phyloP scores from a whole-genome alignment of 1,140 invertebrate genomes.

The Drosophila oshimai region DNA sequence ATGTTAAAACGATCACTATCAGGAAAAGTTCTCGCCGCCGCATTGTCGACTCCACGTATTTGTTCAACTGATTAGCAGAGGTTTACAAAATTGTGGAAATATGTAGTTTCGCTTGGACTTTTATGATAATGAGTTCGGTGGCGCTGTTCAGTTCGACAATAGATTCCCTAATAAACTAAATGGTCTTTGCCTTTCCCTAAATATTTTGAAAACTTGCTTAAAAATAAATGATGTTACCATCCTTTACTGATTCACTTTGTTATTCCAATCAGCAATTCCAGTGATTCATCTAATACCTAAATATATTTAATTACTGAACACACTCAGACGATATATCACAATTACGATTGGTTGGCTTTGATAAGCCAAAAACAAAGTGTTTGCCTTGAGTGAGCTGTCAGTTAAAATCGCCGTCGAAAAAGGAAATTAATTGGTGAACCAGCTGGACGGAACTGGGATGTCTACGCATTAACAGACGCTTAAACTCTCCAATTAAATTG shows the following conservation, averaged over 20 bases:
- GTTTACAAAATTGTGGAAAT: conserved; percentile 22
- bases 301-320: conserved; percentile 10
- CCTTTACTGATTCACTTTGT: background rate
- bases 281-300: background rate
- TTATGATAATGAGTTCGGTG: conserved; percentile 14
- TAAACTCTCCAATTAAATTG: background rate
- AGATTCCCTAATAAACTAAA: background rate
- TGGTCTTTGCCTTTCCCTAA: background rate
- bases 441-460: background rate
- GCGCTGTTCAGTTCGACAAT: background rate
- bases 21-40: conserved; percentile 35
- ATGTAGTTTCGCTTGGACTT: conserved; percentile 15
- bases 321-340: conserved; percentile 7
- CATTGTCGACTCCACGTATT: conserved; percentile 22
- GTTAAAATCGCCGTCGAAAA: background rate
- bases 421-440: conserved; percentile 5
- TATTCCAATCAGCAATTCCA: background rate
- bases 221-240: background rate
- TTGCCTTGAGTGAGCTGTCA: conserved; percentile 7
- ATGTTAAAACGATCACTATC: conserved; percentile 38
- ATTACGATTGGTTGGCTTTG: background rate
- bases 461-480: background rate
- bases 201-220: conserved; percentile 9
- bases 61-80: conserved; percentile 25
- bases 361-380: conserved; percentile 3